phyloP scores from a whole-genome alignment of 2,888 invertebrate genomes.

The Hirtodrosophila trivittata region DNA sequence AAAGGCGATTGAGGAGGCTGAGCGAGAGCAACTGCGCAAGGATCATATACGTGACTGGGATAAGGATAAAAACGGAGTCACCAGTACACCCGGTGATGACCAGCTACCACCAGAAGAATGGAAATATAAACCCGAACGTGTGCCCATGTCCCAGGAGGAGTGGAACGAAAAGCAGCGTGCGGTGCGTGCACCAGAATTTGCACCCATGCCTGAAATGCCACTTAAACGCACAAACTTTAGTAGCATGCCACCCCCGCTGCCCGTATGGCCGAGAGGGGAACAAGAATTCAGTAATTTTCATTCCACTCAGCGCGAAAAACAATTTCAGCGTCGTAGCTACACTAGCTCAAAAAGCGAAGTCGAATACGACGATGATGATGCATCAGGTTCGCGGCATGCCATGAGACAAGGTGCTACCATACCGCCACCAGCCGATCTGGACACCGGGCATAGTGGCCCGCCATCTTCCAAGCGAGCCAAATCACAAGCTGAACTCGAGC shows the following conservation, averaged over 20 bases:
- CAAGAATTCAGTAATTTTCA: slow-evolving; percentile 64
- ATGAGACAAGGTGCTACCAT: slow-evolving; percentile 85
- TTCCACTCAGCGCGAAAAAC: slow-evolving; percentile 61
- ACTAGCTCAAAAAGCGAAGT: slow-evolving; percentile 17
- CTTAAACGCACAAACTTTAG: slow-evolving; percentile 73
- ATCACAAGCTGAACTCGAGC: slow-evolving; percentile 82
- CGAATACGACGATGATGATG: slow-evolving; percentile 6
- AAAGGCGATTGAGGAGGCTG: slow-evolving; percentile 78
- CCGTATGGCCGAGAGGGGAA: slow-evolving; percentile 14
- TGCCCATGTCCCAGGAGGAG: slow-evolving; percentile 83
- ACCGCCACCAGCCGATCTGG: slow-evolving; percentile 88
- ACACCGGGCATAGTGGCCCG: slow-evolving; percentile 84
- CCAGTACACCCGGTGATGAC: slow-evolving; percentile 10
- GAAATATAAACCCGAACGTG: slow-evolving; percentile 81
- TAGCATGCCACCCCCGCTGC: slow-evolving; percentile 54
- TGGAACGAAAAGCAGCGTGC: slow-evolving; percentile 87
- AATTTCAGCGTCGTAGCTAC: slow-evolving; percentile 76
- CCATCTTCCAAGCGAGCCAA: slow-evolving; percentile 63
- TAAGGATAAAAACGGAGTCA: slow-evolving; percentile 84
- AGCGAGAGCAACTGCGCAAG: slow-evolving; percentile 83
- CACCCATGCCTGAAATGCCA: slow-evolving; percentile 85
- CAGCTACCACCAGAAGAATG: slow-evolving; percentile 57
- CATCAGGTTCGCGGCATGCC: neutral
- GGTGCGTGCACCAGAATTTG: slow-evolving; percentile 91
- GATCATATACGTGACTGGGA: slow-evolving; percentile 88